phyloP scores from a whole-genome alignment of 2,113 vertebrate species.

The Oryctolagus cuniculus region mOryCun1.1 NC_091435.1:59152001-59152500 shows the following conservation, averaged over 20 bases:
- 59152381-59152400: background rate
- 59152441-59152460: background rate
- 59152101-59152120: slow-evolving; percentile 67
- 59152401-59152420: background rate
- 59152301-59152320: background rate
- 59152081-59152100: slow-evolving; percentile 56
- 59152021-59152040: slow-evolving; percentile 24
- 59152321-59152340: background rate
- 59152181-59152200: slow-evolving; percentile 25
- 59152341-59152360: background rate
- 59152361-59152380: background rate
- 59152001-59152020: slow-evolving; percentile 62
- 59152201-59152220: slow-evolving; percentile 35
- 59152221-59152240: slow-evolving; percentile 13
- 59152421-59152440: background rate
- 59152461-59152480: background rate
- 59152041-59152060: slow-evolving; percentile 29
- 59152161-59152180: slow-evolving; percentile 36
- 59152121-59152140: slow-evolving; percentile 55
- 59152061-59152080: slow-evolving; percentile 58
- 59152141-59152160: slow-evolving; percentile 22
- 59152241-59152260: background rate
- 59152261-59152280: slow-evolving; percentile 3
- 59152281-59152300: background rate
- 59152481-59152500: background rate